Base-by-base conservation (phyloP, 2,113 vertebrate genomes). In the Struthio camelus region DNA sequence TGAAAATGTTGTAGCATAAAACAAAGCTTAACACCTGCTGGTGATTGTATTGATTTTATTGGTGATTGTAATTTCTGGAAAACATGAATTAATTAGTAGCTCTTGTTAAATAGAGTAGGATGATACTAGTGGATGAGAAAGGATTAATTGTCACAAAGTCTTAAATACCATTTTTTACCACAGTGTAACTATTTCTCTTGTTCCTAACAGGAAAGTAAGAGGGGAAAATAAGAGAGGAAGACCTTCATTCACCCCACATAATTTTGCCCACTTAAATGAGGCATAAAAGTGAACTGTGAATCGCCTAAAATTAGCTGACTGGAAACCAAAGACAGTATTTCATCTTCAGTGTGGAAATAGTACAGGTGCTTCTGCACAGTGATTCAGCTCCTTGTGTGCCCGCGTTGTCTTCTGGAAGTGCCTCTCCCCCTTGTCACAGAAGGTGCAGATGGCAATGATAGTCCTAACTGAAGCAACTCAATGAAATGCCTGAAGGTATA, bases 351-450 rank as follows among this genome's bases (percentile, higher is more conserved):
- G n/a, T 56, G 66, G 59, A 42, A 24, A 8, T 20, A 40, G 7
- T 0, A 1, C 28, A 34, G 16, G 24, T 54, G 23, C 28, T 72
- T 61, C 51, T 78, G 13, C 10, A 15, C 20, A 16, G 34, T 48
- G 40, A 56, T 23, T 62, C 53, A 28, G 44, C 20, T 34, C 25
- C 27, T 51, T 10, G 2, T 27, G 36, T 11, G 9, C 14, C 2
- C 0, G 0, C 19, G 2, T 23, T 1, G 0, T 25, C 38, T 46
- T 30, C 1, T 1, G 34, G 30, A 10, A 32, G 5, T 7, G 11
- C 6, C 25, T 20, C 13, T 11, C 27, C 61, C 10, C 9, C 14
- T 50, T 36, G 20, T 23, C 58, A 1, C n/a, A 28, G 51, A 46
- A 46, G 13, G 53, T 67, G 46, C 11, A 0, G 0, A 16, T 17